These are phyloP conservation scores for Puntigrus tetrazona DNA, from an alignment of 2,113 vertebrate species.

Conservation along the genomic window DNA sequence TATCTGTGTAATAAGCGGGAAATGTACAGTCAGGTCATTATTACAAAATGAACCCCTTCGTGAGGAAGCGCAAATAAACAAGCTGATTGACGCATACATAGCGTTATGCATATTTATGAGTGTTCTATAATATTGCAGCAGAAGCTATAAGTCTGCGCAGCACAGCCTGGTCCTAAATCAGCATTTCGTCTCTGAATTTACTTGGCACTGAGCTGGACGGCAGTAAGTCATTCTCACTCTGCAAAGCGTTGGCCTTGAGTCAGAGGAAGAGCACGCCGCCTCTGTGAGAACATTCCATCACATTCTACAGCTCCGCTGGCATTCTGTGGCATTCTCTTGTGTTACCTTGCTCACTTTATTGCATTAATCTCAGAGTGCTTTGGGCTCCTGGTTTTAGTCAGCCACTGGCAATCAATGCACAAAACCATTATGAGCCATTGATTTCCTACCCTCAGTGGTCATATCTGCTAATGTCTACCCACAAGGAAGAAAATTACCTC, in stretches of 20 bases:
- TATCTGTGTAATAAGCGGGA: not conserved
- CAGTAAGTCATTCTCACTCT: conserved; percentile 59
- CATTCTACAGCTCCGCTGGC: conserved; percentile 18
- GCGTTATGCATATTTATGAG: not conserved
- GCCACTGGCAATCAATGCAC: conserved; percentile 59
- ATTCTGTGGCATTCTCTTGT: conserved; percentile 18
- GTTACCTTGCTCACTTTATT: conserved; percentile 29
- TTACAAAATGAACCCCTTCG: not conserved
- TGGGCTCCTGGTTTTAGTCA: conserved; percentile 44
- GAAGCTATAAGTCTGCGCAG: conserved; percentile 23
- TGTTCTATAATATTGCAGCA: not conserved
- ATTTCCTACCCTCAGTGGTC: conserved; percentile 53
- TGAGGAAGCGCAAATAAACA: not conserved
- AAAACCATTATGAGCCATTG: conserved; percentile 53
- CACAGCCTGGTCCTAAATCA: conserved; percentile 42
- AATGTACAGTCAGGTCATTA: not conserved
- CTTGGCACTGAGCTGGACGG: conserved; percentile 61
- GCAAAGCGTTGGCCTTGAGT: conserved; percentile 61
- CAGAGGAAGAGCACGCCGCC: conserved; percentile 55
- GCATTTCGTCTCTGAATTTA: conserved; percentile 64
- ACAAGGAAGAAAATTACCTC: conserved; percentile 48
- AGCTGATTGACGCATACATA: not conserved
- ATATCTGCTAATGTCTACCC: conserved; percentile 57
- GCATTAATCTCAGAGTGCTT: conserved; percentile 33
- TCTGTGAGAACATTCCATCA: conserved; percentile 39